These are phyloP conservation scores for Penaeus chinensis DNA, from an alignment of 1,140 invertebrate species.

Conservation along the genomic window DNA sequence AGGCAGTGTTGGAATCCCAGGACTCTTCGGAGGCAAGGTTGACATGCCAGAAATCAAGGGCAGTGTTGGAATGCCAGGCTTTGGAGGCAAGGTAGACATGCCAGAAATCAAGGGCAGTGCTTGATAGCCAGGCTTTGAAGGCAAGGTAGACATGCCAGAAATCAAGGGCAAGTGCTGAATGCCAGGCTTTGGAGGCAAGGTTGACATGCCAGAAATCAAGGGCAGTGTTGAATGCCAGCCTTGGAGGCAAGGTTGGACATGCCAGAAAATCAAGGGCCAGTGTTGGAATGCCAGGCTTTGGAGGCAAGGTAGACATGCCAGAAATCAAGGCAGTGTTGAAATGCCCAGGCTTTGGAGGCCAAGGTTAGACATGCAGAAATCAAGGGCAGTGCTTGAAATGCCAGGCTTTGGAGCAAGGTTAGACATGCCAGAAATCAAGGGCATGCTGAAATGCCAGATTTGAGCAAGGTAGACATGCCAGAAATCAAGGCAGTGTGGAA, in stretches of 20 bases:
- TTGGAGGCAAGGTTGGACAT: conserved; percentile 13
- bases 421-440: neutral
- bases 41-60: neutral
- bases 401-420: too few species aligned
- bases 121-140: neutral
- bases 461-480: neutral
- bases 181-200: too few species aligned
- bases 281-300: too few species aligned
- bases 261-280: too few species aligned
- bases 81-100: neutral
- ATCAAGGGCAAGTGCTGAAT: neutral
- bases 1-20: neutral
- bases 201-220: too few species aligned
- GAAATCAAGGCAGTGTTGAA: too few species aligned
- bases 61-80: neutral
- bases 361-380: neutral
- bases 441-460: neutral
- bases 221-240: neutral
- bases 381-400: neutral
- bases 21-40: neutral
- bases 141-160: neutral
- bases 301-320: too few species aligned
- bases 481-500: neutral
- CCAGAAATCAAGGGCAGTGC: neutral
- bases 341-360: neutral